A percentile compares a stretch with the other conserved stretches of the same genome.
Conservation (phyloP, 1,140 invertebrate species). For the Mercenaria mercenaria region DNA sequence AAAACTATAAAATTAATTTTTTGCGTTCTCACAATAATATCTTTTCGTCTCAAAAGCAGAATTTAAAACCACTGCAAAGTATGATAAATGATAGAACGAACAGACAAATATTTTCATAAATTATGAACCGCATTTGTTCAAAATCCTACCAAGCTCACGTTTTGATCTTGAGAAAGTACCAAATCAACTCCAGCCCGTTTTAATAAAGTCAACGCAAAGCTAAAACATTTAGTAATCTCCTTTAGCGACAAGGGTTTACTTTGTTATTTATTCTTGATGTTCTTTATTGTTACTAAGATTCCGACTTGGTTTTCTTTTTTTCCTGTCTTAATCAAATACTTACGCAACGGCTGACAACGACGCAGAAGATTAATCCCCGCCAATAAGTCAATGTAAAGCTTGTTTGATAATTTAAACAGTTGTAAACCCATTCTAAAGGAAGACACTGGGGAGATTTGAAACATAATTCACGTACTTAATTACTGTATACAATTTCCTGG, state of each 20-base stretch:
- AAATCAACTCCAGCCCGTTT: slow-evolving; percentile 56
- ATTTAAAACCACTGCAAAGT: slow-evolving; percentile 52
- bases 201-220: slow-evolving; percentile 68
- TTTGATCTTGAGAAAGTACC: slow-evolving; percentile 37
- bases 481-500: slow-evolving; percentile 51
- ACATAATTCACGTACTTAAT: slow-evolving; percentile 64
- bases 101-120: slow-evolving; percentile 51
- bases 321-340: slow-evolving; percentile 61
- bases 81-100: slow-evolving; percentile 39
- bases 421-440: slow-evolving; percentile 19
- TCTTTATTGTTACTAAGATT: slow-evolving; percentile 51
- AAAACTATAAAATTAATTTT: slow-evolving; percentile 65
- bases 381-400: slow-evolving; percentile 66
- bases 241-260: slow-evolving; percentile 30
- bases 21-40: slow-evolving; percentile 49
- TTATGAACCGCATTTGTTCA: slow-evolving; percentile 55
- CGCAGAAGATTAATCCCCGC: slow-evolving; percentile 46
- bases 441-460: slow-evolving; percentile 45
- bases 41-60: slow-evolving; percentile 22
- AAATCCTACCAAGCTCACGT: slow-evolving; percentile 56
- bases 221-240: slow-evolving; percentile 58
- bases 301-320: slow-evolving; percentile 29
- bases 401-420: slow-evolving; percentile 64
- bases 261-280: slow-evolving; percentile 49
- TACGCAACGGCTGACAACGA: slow-evolving; percentile 43